These are phyloP conservation scores for Copsychus sechellarum DNA, from an alignment of 2,113 vertebrate genomes.

Conservation along the genomic window DNA sequence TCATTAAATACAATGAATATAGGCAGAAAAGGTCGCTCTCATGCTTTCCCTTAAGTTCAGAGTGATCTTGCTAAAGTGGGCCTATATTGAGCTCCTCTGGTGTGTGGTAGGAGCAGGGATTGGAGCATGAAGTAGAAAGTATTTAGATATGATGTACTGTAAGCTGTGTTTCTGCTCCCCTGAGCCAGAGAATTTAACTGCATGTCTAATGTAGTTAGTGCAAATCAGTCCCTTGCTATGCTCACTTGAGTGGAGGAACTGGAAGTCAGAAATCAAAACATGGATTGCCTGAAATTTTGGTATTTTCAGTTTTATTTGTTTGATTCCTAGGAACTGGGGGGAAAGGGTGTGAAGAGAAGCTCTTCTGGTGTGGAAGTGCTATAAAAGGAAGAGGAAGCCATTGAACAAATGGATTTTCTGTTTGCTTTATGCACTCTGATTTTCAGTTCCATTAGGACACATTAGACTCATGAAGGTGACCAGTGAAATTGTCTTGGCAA, in stretches of 20 bases:
- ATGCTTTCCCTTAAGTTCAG: neutral
- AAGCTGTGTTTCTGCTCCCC: neutral
- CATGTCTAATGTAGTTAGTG: neutral
- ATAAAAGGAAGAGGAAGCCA: neutral
- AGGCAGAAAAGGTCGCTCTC: neutral
- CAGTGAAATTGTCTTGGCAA: neutral
- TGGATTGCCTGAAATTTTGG: neutral
- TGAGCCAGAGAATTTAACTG: neutral
- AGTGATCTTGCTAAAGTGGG: neutral
- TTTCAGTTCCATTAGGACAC: neutral
- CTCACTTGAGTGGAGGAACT: neutral
- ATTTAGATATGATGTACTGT: neutral
- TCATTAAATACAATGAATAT: neutral
- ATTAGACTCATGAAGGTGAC: neutral
- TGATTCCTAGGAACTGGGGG: neutral
- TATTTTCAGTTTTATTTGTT: neutral
- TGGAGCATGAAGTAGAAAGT: neutral
- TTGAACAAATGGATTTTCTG: neutral
- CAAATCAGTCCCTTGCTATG: neutral
- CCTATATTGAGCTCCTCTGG: neutral
- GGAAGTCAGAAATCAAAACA: neutral
- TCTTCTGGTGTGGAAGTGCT: neutral
- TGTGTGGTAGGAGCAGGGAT: neutral
- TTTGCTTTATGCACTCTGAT: neutral
- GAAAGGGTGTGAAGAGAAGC: neutral